Base-by-base conservation (phyloP, 2,888 invertebrate species). In the Eledone cirrhosa region DNA sequence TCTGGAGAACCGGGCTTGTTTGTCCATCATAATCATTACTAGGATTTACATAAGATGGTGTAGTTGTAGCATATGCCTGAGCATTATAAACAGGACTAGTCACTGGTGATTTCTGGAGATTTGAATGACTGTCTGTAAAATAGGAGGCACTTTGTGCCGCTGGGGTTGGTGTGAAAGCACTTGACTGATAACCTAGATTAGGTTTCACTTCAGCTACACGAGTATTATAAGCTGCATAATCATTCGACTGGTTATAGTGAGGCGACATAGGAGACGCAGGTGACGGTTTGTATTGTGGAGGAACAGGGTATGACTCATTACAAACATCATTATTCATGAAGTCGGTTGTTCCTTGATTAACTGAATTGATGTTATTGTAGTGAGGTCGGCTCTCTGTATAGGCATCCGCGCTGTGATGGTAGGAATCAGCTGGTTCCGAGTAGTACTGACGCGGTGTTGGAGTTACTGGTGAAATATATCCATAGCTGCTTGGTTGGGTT, bases 171-270 rank as follows among this genome's bases (percentile, higher is more conserved):
- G 33, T 72, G 19, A 72, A 72, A 0, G 72, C 72, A 72, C 72
- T 72, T 11, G 69, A 19, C 22, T 72, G n/a, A 22, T 72, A 41
- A 29, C 72, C 72, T 41, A 72, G n/a, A n/a, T 72, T 72, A 13
- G 72, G 72, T 41, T 72, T 72, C 41, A 72, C 72, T 72, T 72
- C 72, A n/a, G 72, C 72, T 1, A 72, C 72, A 22, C 72, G 72
- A n/a, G 29, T 63, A 19, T 63, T 72, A 11, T 72, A 72, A 41
- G 72, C 1, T 19, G 72, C 22, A 19, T 72, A 41, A 72, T 72
- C 41, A 8, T 72, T 72, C 11, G 41, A 11, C 31, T 33, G 41
- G 2, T 2, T n/a, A 22, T 72, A 41, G 24, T 22, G 33, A 13
- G 22, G 72, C 13, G 72, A n/a, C 3, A 22, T n/a, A 19, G 31